Evolutionary conservation across 2,113 vertebrate species (phyloP), one percentile per base, ranked within the genome.

Genomic region (Festucalex cinctus): DNA sequence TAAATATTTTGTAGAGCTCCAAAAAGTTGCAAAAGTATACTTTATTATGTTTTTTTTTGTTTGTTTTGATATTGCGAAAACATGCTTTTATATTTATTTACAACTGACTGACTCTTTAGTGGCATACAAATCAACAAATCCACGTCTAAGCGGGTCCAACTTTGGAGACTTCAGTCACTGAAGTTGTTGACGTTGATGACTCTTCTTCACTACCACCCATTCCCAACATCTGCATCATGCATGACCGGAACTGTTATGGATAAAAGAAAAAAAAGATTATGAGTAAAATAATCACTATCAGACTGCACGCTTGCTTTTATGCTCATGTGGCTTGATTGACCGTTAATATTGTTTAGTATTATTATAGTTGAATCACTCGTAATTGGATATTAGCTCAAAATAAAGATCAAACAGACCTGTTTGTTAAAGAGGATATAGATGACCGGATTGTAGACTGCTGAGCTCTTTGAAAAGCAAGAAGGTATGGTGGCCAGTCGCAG

Each of bases 341-440:
- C 6, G 9, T 14, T 24, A 12, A 24, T 14, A 24, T 54, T 3
- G 39, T 41, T 13, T 2, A 32, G 28, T 41, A 9, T 41, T 46
- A 17, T 46, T 49, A 1, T 9, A n/a, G 48, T 53, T 19, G 17
- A 32, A 3, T 17, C 6, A 17, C 37, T 19, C 8, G 16, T 22
- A 14, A 28, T 16, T 26, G 59, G n/a, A 39, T 24, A 14, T 10
- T 24, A 24, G 35, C 9, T 4, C 20, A 6, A 17, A 0, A 20
- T 7, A 32, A 32, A 60, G 17, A 22, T 46, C 10, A 4, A 64
- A 35, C 74, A 2, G 7, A 87, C 92, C 90, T 91, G 90, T 74
- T 91, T 93, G 63, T 92, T 93, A 75, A 93, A 80, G 49, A 92
- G 48, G 37, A 92, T 69, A 7, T 93, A 93, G 73, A 93, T 91